These are phyloP conservation scores for Caenorhabditis briggsae DNA, from an alignment of 1,140 invertebrate genomes.

Conservation along the genomic window DNA sequence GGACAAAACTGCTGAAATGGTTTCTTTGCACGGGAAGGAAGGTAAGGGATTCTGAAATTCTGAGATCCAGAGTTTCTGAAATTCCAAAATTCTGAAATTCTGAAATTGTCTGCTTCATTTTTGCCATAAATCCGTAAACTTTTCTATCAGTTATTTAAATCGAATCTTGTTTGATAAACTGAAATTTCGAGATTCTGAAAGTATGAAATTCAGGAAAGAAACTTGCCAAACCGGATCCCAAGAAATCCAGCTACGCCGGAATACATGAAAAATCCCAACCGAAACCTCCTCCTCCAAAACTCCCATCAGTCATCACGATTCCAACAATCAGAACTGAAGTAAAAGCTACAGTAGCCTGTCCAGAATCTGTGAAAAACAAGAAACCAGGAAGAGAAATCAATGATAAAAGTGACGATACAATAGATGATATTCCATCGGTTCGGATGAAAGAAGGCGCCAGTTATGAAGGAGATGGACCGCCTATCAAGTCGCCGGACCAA, in stretches of 20 bases:
- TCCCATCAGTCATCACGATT: not conserved
- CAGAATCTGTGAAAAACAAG: not conserved
- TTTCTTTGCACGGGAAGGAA: too few relatives aligned
- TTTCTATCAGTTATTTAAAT: too few relatives aligned
- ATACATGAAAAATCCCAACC: not conserved
- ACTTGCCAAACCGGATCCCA: too few relatives aligned
- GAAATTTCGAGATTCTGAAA: too few relatives aligned
- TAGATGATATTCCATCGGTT: slow-evolving; percentile 14
- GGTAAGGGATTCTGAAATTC: too few relatives aligned
- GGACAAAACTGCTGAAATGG: too few relatives aligned
- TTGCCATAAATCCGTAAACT: too few relatives aligned
- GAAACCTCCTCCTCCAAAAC: not conserved
- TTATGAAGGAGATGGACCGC: not conserved
- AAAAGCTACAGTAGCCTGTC: not conserved
- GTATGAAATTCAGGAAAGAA: too few relatives aligned
- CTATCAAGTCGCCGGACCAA: not conserved
- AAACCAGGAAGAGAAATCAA: not conserved
- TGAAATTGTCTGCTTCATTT: too few relatives aligned
- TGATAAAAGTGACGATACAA: slow-evolving; percentile 9
- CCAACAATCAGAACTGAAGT: not conserved
- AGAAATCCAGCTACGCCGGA: not conserved
- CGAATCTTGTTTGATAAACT: too few relatives aligned
- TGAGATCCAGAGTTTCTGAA: too few relatives aligned
- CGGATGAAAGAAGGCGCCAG: not conserved
- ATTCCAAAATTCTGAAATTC: too few relatives aligned